These are phyloP conservation scores for Deroptyus accipitrinus DNA, from an alignment of 2,113 vertebrate species.

Conservation along the genomic window DNA sequence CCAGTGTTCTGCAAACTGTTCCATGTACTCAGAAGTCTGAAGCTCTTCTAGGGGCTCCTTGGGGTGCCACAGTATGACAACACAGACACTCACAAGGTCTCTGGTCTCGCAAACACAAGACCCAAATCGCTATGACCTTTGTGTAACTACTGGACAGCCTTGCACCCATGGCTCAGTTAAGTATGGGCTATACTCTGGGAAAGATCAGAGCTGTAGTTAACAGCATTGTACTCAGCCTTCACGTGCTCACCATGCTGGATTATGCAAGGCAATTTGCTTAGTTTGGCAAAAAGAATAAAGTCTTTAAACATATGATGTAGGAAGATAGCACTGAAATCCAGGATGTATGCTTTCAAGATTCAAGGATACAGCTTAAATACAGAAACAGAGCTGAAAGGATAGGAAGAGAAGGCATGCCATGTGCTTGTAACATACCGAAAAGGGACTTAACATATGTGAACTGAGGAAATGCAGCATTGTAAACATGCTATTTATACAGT, in stretches of 20 bases:
- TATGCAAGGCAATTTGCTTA: neutral
- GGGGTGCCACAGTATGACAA: neutral
- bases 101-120: neutral
- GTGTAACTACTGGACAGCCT: neutral
- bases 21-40: neutral
- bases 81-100: neutral
- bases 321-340: neutral
- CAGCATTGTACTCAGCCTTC: neutral
- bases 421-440: neutral
- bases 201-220: neutral
- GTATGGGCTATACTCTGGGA: too few species aligned
- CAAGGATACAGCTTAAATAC: neutral
- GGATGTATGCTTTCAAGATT: neutral
- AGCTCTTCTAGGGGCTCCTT: neutral
- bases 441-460: neutral
- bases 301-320: neutral
- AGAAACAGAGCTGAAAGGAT: neutral
- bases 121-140: neutral
- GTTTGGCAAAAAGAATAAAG: neutral
- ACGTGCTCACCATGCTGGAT: rapidly evolving
- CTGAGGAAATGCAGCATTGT: neutral
- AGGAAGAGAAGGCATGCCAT: neutral
- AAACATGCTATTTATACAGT: neutral
- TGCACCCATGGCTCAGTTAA: neutral
- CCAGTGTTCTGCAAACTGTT: neutral